Percentiles rank a stretch among this genome's conserved stretches.
Evolutionary conservation across 2,888 invertebrate species (phyloP).

Genomic region (Metopia argyrocephala): DNA sequence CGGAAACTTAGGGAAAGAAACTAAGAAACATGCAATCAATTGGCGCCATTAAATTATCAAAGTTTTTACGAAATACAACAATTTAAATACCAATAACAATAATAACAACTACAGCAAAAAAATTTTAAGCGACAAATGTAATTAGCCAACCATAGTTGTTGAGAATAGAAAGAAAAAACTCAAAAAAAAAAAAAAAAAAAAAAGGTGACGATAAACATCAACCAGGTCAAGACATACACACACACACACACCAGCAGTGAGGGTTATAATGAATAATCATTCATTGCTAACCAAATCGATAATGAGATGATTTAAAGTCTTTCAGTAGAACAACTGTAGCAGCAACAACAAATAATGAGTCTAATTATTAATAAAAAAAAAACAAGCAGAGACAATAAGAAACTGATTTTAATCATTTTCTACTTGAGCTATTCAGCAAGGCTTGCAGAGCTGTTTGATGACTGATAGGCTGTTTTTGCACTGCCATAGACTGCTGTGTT

Average conservation of each 20-base stretch:
- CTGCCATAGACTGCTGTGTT: background rate
- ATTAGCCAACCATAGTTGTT: conserved; percentile 54
- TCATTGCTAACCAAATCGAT: background rate
- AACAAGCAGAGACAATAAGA: conserved; percentile 38
- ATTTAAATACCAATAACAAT: background rate
- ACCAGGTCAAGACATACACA: conserved; percentile 18
- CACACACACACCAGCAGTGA: background rate
- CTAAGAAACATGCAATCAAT: conserved; percentile 15
- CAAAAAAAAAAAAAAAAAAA: conserved; percentile 18
- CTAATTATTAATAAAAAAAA: conserved; percentile 25
- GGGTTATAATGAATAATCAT: too few species aligned
- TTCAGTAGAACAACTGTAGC: background rate
- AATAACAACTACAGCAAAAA: background rate
- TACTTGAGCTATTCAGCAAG: background rate
- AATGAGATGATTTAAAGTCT: background rate
- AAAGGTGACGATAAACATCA: conserved; percentile 50
- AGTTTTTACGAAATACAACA: background rate
- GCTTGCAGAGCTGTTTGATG: background rate
- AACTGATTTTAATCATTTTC: background rate
- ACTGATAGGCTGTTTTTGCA: background rate
- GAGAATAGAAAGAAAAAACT: background rate
- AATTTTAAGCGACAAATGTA: conserved; percentile 47
- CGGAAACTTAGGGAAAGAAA: conserved; percentile 32
- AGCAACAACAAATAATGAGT: conserved; percentile 16
- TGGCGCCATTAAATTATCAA: conserved; percentile 41